Base-by-base conservation (phyloP, 2,888 invertebrate genomes). In the Pollenia griseotomentosa region DNA sequence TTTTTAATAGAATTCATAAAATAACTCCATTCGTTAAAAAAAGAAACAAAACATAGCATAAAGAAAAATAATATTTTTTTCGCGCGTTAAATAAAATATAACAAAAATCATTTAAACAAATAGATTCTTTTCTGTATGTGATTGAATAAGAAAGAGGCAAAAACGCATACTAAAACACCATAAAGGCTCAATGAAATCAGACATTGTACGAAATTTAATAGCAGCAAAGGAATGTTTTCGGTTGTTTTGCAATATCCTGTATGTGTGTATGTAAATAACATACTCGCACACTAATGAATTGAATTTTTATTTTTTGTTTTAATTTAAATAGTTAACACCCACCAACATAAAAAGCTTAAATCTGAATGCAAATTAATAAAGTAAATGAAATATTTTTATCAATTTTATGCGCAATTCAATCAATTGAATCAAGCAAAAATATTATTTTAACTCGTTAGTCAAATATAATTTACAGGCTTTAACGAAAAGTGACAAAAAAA, bases 401-500 rank as follows among this genome's bases (percentile, higher is more conserved):
- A 61, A 61, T 61, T 40, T 61, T 40, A 40, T 40, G 40, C 40
- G n/a, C 61, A 61, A 61, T 61, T 61, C 14, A 61, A 61, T 61
- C 40, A 61, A 23, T 61, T 61, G 12, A 2, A 40, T n/a, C 33
- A 40, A 6, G 33, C 33, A 33, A 61, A 14, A 61, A 61, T 61
- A 61, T 61, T 14, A 61, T 40, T 61, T 14, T n/a, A n/a, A 40
- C 40, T 61, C 40, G 40, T 61, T 61, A 40, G 40, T 9, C 14
- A 61, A 61, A 40, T 40, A 33, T 12, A 40, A 40, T 14, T n/a
- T 5, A 61, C n/a, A 12, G 40, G 40, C 40, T 1, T 40, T 61
- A 61, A 61, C 61, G 61, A 40, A 8, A 12, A 4, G 40, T 8
- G 40, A 12, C 59, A 59, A 33, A 59, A 59, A 59, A 59, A 33